Evolutionary conservation across 2,797 vertebrate genomes (phyloP).

Genomic region (Craterocephalus amniculus): DNA sequence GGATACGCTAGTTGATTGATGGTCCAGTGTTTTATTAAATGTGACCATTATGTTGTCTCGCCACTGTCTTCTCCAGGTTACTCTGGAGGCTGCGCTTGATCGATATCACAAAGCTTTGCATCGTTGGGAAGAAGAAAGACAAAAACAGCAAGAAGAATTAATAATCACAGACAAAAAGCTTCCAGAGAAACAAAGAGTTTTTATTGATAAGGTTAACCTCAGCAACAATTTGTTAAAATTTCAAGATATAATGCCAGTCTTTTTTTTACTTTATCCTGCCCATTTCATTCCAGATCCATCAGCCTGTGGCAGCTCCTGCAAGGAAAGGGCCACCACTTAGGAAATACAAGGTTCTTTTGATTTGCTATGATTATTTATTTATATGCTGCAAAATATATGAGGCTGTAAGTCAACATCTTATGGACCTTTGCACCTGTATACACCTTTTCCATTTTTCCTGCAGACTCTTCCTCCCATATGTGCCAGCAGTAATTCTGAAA

Average conservation of each 20-base stretch:
- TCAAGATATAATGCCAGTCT: neutral
- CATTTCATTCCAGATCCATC: constrained; percentile 43
- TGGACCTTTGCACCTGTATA: neutral
- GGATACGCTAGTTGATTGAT: constrained; percentile 1
- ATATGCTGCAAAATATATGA: neutral
- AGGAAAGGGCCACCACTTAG: constrained; percentile 54
- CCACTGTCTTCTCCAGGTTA: constrained; percentile 76
- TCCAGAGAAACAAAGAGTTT: constrained; percentile 14
- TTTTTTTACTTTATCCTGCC: neutral
- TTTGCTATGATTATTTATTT: neutral
- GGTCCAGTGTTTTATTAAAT: neutral
- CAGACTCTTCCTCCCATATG: constrained; percentile 91
- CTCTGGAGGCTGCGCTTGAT: constrained; percentile 72
- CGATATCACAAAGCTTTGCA: constrained; percentile 78
- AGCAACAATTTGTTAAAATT: neutral
- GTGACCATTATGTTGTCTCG: neutral
- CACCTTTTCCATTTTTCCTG: neutral
- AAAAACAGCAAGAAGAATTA: constrained; percentile 85
- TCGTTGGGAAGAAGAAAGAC: constrained; percentile 82
- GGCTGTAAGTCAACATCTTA: neutral
- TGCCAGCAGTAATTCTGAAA: constrained; percentile 38
- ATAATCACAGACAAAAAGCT: constrained; percentile 82
- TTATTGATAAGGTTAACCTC: constrained; percentile 41
- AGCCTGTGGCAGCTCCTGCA: constrained; percentile 34
- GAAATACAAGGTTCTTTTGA: constrained; percentile 80